These are phyloP conservation scores for Poeciliopsis gracilis DNA, from an alignment of 2,797 vertebrate species.

Conservation along the genomic window DNA sequence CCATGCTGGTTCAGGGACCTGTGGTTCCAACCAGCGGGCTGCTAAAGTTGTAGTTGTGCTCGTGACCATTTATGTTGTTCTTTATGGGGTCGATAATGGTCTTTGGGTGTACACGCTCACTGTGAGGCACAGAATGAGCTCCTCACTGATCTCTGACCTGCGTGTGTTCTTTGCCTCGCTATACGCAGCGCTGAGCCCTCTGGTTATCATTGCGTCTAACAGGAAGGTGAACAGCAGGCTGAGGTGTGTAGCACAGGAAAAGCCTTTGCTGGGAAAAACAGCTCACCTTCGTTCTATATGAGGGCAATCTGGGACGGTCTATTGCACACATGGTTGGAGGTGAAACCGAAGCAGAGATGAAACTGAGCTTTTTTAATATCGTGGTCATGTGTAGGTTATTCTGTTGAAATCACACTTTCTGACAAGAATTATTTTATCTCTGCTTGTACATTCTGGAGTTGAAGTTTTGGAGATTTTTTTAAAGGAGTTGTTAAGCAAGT, in stretches of 20 bases:
- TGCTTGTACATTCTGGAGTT: slow-evolving; percentile 8
- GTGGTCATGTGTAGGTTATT: slow-evolving; percentile 14
- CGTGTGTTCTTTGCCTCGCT: slow-evolving; percentile 81
- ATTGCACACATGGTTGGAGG: slow-evolving; percentile 20
- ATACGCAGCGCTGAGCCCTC: slow-evolving; percentile 79
- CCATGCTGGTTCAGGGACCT: neutral
- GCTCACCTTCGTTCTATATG: slow-evolving; percentile 42
- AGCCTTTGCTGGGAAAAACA: slow-evolving; percentile 26
- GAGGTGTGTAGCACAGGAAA: slow-evolving; percentile 55
- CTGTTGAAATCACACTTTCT: slow-evolving; percentile 1
- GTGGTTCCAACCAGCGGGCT: slow-evolving; percentile 70
- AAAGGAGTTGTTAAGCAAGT: neutral
- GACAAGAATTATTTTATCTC: neutral
- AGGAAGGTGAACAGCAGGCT: slow-evolving; percentile 77
- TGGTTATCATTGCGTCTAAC: slow-evolving; percentile 79
- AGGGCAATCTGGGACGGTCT: slow-evolving; percentile 19
- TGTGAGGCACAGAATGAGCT: slow-evolving; percentile 68
- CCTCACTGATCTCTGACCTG: slow-evolving; percentile 78
- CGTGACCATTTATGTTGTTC: slow-evolving; percentile 76
- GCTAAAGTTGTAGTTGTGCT: slow-evolving; percentile 76
- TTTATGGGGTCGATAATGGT: slow-evolving; percentile 80
- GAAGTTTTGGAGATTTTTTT: neutral
- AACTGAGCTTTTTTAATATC: slow-evolving; percentile 2
- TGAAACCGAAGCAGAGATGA: slow-evolving; percentile 11
- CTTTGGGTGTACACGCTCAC: slow-evolving; percentile 83